phyloP scores from a whole-genome alignment of 2,888 invertebrate genomes.

The Agonopterix subpropinquella region DNA sequence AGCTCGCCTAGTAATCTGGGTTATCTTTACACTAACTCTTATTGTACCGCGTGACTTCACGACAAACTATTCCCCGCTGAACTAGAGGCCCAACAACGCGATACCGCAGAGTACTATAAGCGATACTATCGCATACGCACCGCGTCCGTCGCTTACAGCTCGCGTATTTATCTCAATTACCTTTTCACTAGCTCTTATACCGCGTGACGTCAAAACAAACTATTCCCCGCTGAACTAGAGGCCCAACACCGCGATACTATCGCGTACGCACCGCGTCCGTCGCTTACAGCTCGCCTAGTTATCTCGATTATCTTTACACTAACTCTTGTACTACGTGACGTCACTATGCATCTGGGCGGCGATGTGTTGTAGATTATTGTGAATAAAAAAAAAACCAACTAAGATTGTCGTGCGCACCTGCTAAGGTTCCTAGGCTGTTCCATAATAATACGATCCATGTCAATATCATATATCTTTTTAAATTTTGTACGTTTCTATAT shows the following conservation, averaged over 20 bases:
- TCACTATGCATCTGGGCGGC: background rate
- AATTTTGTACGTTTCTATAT: too few relatives aligned
- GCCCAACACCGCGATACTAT: background rate
- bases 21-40: conserved; percentile 28
- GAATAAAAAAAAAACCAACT: too few relatives aligned
- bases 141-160: conserved; percentile 10
- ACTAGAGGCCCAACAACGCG: background rate
- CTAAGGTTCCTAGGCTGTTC: too few relatives aligned
- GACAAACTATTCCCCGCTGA: background rate
- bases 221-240: background rate
- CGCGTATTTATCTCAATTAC: conserved; percentile 31
- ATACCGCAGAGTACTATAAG: too few relatives aligned
- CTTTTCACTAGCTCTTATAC: conserved; percentile 23
- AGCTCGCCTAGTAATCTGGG: conserved; percentile 27
- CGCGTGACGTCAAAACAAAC: conserved; percentile 5
- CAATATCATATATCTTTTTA: too few relatives aligned
- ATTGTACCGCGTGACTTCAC: conserved; percentile 7
- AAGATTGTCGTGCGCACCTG: too few relatives aligned
- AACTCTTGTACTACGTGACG: conserved; percentile 12
- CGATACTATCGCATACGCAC: too few relatives aligned
- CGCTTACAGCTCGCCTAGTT: conserved; percentile 19
- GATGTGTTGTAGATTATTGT: too few relatives aligned
- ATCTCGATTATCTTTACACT: conserved; percentile 36
- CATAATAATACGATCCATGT: too few relatives aligned
- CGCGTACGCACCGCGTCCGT: conserved; percentile 2